These are phyloP conservation scores for Thinocorus orbignyianus DNA, from an alignment of 2,113 vertebrate species.

Conservation along the genomic window DNA sequence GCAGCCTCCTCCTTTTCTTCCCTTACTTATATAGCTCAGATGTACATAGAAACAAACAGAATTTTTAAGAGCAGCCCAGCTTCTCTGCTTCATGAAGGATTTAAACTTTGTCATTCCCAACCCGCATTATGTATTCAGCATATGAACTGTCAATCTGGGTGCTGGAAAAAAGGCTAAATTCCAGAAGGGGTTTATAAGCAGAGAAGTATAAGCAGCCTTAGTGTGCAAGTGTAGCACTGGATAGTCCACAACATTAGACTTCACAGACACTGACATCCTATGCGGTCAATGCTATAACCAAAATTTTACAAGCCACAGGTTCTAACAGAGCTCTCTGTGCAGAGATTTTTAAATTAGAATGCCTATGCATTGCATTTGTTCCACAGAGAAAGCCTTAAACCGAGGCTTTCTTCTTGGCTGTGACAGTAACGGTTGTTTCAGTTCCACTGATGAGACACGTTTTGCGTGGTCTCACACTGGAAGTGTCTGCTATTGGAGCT, in stretches of 20 bases:
- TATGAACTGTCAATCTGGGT: background rate
- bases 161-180: background rate
- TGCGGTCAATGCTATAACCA: background rate
- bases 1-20: background rate
- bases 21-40: background rate
- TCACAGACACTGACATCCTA: background rate
- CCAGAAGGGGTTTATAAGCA: background rate
- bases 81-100: background rate
- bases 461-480: background rate
- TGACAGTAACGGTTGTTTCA: background rate
- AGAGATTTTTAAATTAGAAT: background rate
- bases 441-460: background rate
- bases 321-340: background rate
- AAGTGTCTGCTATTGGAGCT: background rate
- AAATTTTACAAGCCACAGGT: background rate
- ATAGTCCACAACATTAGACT: background rate
- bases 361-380: background rate
- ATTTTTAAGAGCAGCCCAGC: background rate
- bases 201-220: background rate
- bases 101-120: background rate
- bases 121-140: background rate
- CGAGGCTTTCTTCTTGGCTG: background rate
- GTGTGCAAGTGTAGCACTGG: background rate
- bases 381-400: background rate
- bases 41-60: background rate